These are phyloP conservation scores for Dendronephthya gigantea DNA, from an alignment of 64 coral and sea anemone genomes.

Conservation along the genomic window DNA sequence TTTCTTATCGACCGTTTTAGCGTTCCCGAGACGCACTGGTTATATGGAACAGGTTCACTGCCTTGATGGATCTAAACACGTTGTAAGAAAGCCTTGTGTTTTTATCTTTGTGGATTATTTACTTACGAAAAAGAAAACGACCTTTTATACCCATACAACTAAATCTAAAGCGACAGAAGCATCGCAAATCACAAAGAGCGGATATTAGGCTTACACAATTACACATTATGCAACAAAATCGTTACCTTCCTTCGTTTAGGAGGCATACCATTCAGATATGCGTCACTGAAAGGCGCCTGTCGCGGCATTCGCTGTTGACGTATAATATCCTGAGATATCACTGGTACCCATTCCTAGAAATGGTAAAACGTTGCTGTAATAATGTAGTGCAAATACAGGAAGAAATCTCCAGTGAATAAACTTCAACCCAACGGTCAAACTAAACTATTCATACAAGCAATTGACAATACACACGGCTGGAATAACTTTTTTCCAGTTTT, in stretches of 20 bases:
- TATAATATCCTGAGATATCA: slow-evolving; percentile 73
- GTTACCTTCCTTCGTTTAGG: slow-evolving; percentile 85
- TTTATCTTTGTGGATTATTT: too few species aligned
- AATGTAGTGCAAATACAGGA: neutral
- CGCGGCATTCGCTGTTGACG: slow-evolving; percentile 54
- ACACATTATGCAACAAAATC: too few species aligned
- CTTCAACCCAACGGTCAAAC: neutral
- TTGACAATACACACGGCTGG: slow-evolving; percentile 43
- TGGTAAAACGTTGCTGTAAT: too few species aligned
- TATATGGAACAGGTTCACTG: slow-evolving; percentile 26
- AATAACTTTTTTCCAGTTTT: slow-evolving; percentile 79
- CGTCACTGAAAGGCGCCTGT: slow-evolving; percentile 86
- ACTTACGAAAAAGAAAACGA: too few species aligned
- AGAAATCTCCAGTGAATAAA: neutral
- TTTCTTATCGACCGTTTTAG: slow-evolving; percentile 51
- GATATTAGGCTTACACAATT: too few species aligned
- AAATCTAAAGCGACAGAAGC: too few species aligned
- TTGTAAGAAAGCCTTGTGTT: neutral
- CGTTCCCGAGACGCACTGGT: slow-evolving; percentile 51
- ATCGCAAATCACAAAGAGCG: too few species aligned
- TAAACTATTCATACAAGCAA: neutral
- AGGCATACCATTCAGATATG: slow-evolving; percentile 79
- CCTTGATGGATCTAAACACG: slow-evolving; percentile 52
- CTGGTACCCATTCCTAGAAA: slow-evolving; percentile 94
- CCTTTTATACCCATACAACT: too few species aligned